Base-by-base conservation (phyloP, 2,113 vertebrate species). In the Ageneiosus marmoratus region DNA sequence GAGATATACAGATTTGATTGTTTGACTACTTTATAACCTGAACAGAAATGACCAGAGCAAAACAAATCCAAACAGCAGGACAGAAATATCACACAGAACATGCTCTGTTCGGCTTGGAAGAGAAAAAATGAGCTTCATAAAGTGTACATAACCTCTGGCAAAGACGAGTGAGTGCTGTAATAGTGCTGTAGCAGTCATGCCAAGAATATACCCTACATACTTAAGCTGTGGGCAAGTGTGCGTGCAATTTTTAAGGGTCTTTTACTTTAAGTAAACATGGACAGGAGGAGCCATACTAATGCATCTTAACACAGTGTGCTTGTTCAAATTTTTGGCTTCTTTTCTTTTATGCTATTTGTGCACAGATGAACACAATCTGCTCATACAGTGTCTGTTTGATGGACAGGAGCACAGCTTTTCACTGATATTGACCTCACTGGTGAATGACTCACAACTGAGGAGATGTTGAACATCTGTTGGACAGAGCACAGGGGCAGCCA, bases 391-490 rank as follows among this genome's bases (percentile, higher is more conserved):
- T 74, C 44, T 72, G n/a, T 79, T 8, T 55, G 82, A 83, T 58
- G n/a, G 82, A 83, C 75, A 78, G 62, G 74, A 83, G 32, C 79
- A 79, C 58, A 72, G 76, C 81, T 83, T 80, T 85, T 27, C 56
- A 48, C 82, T 44, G 76, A 82, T 86, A 77, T 51, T 84, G 78
- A 81, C 41, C 55, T 74, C 34, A 24, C 67, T 50, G 60, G 15
- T 79, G 76, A 72, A 70, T 83, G 80, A 55, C 37, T 77, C 81
- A 83, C 41, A 37, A 56, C 81, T 41, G 58, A 72, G 60, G 79
- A 80, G 79, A 62, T 77, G 82, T 27, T 55, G 82, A 88, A 86
- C 87, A 88, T 88, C 87, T 88, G 87, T 60, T 88, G 82, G 53
- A 77, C 77, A 80, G 81, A 63, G 80, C 80, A 84, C 48, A 46